These are phyloP conservation scores for Emydoidea blandingii DNA, from an alignment of 2,797 vertebrate genomes.

Conservation along the genomic window DNA sequence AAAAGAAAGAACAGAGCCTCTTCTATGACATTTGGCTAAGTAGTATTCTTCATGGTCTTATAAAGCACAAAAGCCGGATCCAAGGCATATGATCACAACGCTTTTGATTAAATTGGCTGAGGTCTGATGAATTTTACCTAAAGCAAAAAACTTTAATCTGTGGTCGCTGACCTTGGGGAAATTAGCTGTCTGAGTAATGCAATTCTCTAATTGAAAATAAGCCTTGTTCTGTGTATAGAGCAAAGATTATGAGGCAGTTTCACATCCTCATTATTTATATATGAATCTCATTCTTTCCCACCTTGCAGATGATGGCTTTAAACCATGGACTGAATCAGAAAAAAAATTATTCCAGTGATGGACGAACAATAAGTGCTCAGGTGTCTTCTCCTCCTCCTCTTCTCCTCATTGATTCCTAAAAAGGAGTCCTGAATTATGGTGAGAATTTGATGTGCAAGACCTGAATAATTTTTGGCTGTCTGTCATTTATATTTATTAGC, in stretches of 20 bases:
- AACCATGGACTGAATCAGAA: neutral
- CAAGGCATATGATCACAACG: neutral
- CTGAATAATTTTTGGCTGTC: neutral
- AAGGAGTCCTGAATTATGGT: neutral
- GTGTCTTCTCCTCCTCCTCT: neutral
- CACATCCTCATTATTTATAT: neutral
- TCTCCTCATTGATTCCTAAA: neutral
- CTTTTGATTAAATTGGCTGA: constrained; percentile 29
- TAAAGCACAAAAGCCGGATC: constrained; percentile 12
- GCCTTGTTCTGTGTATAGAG: neutral
- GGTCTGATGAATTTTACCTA: neutral
- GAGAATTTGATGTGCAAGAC: neutral
- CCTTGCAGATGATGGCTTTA: neutral
- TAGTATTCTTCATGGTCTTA: neutral
- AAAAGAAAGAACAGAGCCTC: constrained; percentile 42
- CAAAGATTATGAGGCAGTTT: fast-evolving
- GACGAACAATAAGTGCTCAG: neutral
- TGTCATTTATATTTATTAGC: neutral
- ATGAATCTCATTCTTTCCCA: neutral
- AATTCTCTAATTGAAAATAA: neutral
- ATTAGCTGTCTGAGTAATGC: neutral
- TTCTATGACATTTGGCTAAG: constrained; percentile 35
- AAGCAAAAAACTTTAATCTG: neutral
- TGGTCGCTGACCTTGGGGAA: neutral
- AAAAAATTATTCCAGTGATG: neutral